Conservation (phyloP, 2,888 invertebrate species). For the Camponotus fellah region DNA sequence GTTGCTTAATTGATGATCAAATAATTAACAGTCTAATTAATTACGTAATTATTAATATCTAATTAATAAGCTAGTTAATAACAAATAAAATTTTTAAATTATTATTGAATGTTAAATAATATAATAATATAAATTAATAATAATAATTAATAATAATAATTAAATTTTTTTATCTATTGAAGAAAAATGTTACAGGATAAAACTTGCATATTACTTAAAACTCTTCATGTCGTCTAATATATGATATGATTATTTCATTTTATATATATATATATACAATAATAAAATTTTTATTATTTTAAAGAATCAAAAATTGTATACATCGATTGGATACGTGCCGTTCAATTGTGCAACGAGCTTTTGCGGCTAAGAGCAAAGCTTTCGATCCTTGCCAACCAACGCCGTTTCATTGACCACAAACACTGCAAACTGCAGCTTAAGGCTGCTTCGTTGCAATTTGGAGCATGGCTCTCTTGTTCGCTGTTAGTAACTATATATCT, state of each 20-base stretch:
- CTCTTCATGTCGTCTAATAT: not conserved
- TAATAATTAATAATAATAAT: slow-evolving; percentile 8
- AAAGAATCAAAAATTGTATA: not conserved
- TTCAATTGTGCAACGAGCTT: slow-evolving; percentile 16
- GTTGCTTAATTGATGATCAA: not conserved
- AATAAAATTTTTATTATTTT: not conserved
- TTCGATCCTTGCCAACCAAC: slow-evolving; percentile 32
- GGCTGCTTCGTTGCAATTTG: slow-evolving; percentile 22
- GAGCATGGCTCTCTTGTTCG: slow-evolving; percentile 32
- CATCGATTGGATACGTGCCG: not conserved
- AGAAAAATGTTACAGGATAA: not conserved
- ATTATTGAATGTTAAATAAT: not conserved
- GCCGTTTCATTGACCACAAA: slow-evolving; percentile 31
- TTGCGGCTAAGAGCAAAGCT: slow-evolving; percentile 17
- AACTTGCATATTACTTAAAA: not conserved
- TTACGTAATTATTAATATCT: too few species aligned
- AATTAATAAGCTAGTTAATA: not conserved
- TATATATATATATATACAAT: not conserved
- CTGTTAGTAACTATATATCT: slow-evolving; percentile 8
- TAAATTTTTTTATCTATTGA: not conserved
- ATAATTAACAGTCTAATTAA: not conserved
- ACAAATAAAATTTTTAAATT: slow-evolving; percentile 1
- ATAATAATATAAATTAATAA: slow-evolving; percentile 5
- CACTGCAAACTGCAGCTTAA: slow-evolving; percentile 33
- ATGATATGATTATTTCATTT: not conserved